Evolutionary conservation across 2,888 invertebrate genomes (phyloP).

Genomic region (Agrotis segetum): DNA sequence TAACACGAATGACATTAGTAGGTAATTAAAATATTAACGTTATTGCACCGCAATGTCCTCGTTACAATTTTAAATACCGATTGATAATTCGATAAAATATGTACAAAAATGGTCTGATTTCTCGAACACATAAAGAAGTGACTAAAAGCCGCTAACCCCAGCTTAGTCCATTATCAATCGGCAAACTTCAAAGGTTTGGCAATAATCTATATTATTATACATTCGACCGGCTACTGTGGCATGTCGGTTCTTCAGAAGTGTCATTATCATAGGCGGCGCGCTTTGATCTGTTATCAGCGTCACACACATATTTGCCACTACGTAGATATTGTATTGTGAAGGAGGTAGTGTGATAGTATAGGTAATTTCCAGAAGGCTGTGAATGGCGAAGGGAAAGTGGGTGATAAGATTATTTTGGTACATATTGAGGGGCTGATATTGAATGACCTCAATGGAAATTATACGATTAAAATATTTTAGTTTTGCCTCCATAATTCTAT

Average conservation of each 20-base stretch:
- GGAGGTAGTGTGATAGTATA: conserved; percentile 54
- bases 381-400: conserved; percentile 43
- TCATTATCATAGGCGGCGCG: conserved; percentile 75
- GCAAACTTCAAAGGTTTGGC: conserved; percentile 76
- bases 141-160: conserved; percentile 54
- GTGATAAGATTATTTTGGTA: conserved; percentile 43
- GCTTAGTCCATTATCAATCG: conserved; percentile 68
- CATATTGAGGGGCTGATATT: conserved; percentile 6
- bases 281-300: conserved; percentile 82
- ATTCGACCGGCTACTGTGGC: conserved; percentile 80
- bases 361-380: conserved; percentile 57
- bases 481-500: neutral
- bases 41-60: conserved; percentile 21
- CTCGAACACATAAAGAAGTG: conserved; percentile 41
- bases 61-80: conserved; percentile 36
- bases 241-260: conserved; percentile 79
- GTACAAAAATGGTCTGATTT: conserved; percentile 52
- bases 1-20: neutral
- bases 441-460: conserved; percentile 6
- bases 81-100: conserved; percentile 33
- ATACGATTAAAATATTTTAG: too few relatives aligned
- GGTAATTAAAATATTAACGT: neutral
- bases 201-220: conserved; percentile 76
- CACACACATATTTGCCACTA: conserved; percentile 81
- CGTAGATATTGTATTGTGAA: conserved; percentile 81